Conservation (phyloP, 2,888 invertebrate genomes). For the Nomada ferruginata region DNA sequence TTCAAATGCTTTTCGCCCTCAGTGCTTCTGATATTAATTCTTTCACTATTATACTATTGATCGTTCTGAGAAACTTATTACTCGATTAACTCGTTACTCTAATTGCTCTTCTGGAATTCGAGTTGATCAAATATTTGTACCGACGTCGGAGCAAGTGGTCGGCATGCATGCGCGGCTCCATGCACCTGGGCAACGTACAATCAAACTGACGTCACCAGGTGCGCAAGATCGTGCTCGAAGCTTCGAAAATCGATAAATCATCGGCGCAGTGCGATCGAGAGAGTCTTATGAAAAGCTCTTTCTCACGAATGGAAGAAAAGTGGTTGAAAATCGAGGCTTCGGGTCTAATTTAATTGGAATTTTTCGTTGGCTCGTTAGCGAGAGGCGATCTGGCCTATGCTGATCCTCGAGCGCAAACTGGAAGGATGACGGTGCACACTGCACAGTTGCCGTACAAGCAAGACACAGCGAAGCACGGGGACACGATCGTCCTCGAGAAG, state of each 20-base stretch:
- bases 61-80: no score
- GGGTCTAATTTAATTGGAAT: neutral
- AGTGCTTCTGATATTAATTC: neutral
- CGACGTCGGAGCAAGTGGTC: no score
- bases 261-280: neutral
- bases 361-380: conserved; percentile 27
- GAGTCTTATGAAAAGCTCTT: neutral
- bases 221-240: neutral
- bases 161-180: no score
- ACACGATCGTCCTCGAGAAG: conserved; percentile 52
- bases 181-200: no score
- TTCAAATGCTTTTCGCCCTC: neutral
- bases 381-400: conserved; percentile 61
- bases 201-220: neutral
- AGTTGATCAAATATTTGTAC: no score
- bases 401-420: conserved; percentile 50
- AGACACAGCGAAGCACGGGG: conserved; percentile 35
- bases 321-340: neutral
- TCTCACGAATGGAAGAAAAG: neutral
- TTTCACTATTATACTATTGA: neutral
- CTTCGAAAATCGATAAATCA: neutral
- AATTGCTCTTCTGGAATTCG: no score
- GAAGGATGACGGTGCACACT: conserved; percentile 12
- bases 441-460: conserved; percentile 3
- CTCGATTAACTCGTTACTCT: no score